phyloP scores from a whole-genome alignment of 2,113 vertebrate genomes.

The Alectura lathami region DNA sequence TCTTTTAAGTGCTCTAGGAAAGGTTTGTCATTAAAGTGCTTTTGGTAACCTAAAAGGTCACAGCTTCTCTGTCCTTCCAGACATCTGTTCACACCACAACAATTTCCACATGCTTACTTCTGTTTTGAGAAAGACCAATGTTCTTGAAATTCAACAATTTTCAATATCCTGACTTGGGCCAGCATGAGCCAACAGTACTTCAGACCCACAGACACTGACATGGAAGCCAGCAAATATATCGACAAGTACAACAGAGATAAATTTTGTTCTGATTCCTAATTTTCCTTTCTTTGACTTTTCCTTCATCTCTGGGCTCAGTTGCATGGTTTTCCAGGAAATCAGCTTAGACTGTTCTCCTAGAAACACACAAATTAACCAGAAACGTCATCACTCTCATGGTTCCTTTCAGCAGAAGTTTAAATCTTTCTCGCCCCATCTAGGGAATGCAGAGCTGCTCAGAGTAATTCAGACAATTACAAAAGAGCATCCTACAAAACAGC shows the following conservation, averaged over 20 bases:
- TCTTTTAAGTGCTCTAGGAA: not conserved
- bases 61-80: constrained; percentile 1
- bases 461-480: constrained; percentile 15
- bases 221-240: not conserved
- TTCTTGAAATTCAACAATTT: not conserved
- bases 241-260: not conserved
- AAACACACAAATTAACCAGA: not conserved
- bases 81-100: not conserved
- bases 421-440: not conserved
- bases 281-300: not conserved
- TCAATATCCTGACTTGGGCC: not conserved
- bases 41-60: not conserved
- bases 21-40: not conserved
- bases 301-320: not conserved
- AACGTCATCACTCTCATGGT: not conserved
- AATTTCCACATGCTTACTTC: not conserved
- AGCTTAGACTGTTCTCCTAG: not conserved
- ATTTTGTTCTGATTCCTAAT: not conserved
- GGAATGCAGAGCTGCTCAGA: not conserved
- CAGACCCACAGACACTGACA: not conserved
- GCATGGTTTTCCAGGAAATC: not conserved
- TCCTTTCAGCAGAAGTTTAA: constrained; percentile 38
- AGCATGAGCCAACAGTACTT: not conserved
- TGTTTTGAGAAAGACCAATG: not conserved
- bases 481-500: not conserved